These are phyloP conservation scores for Mirounga angustirostris DNA, from an alignment of 2,113 vertebrate species.

Conservation along the genomic window DNA sequence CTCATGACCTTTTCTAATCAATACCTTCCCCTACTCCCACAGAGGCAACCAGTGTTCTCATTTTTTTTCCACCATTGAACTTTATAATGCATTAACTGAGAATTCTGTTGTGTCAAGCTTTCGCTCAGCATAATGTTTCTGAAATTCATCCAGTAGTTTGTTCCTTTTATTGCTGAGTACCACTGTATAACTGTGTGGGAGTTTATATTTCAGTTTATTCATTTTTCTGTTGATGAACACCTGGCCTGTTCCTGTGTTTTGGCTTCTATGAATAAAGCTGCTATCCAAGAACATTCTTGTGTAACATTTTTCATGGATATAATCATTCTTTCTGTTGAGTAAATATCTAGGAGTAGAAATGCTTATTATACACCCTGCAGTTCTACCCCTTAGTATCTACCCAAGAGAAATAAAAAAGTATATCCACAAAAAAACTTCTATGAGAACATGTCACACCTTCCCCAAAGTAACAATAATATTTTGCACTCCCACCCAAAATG, in stretches of 20 bases:
- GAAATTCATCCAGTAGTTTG: conserved; percentile 9
- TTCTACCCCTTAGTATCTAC: neutral
- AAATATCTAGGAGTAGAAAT: neutral
- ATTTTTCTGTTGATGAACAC: neutral
- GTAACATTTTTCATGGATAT: neutral
- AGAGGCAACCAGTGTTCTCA: neutral
- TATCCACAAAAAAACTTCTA: neutral
- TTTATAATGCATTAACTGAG: neutral
- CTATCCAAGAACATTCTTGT: neutral
- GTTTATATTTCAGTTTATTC: neutral
- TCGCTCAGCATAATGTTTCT: neutral
- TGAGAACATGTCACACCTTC: neutral
- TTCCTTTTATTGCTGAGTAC: neutral
- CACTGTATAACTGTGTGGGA: neutral
- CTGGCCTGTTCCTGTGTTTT: neutral
- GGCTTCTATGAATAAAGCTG: neutral
- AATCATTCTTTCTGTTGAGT: neutral
- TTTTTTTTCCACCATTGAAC: conserved; percentile 10
- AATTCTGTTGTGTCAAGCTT: neutral
- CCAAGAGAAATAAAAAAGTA: neutral
- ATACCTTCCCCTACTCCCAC: neutral
- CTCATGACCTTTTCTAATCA: neutral
- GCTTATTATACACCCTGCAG: neutral
- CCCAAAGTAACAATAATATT: neutral
- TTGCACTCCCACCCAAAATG: neutral